Evolutionary conservation across 2,797 vertebrate genomes (phyloP), one percentile per base, ranked within the genome.

Genomic region (Crax fasciolata): DNA sequence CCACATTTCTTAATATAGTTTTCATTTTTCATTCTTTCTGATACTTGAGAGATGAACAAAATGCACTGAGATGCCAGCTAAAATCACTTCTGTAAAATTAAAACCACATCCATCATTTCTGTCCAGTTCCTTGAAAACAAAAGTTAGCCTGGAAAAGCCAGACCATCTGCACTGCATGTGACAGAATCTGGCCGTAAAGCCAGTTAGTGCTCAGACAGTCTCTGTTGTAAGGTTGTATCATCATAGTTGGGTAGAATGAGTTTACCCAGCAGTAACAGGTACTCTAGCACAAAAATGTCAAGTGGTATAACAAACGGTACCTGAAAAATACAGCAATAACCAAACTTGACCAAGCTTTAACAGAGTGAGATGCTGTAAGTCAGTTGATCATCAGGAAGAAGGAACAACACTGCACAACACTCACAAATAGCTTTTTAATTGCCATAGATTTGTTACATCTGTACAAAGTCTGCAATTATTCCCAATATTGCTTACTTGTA

Each of bases 161-260:
- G 23, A 79, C 10, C 15, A 46, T 0, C 1, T 1, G 52, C n/a
- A 63, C 4, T 8, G 12, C 10, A 5, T 13, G 24, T 2, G 1
- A 1, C 9, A 58, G 30, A 24, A 43, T 0, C 2, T 25, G 57
- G 27, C 41, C 48, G 78, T 66, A 27, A 46, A 75, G 7, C 9
- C 15, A 30, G 13, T 11, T 54, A 38, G 4, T 30, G 59, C 19
- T 44, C 24, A 27, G 6, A 14, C 0, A 9, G 27, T 27, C 23
- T 46, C 57, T 71, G 0, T 8, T 14, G 20, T 55, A 49, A 80
- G 54, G 28, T 1, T 68, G 57, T 13, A 13, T 79, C 61, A 68
- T 24, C 32, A 73, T 52, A 38, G 52, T 9, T 7, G 23, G 23
- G 13, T 55, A 4, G 51, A 49, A 52, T 4, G 4, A 73, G 44